Conservation (phyloP, 2,888 invertebrate species). For the Xestobium rufovillosum region DNA sequence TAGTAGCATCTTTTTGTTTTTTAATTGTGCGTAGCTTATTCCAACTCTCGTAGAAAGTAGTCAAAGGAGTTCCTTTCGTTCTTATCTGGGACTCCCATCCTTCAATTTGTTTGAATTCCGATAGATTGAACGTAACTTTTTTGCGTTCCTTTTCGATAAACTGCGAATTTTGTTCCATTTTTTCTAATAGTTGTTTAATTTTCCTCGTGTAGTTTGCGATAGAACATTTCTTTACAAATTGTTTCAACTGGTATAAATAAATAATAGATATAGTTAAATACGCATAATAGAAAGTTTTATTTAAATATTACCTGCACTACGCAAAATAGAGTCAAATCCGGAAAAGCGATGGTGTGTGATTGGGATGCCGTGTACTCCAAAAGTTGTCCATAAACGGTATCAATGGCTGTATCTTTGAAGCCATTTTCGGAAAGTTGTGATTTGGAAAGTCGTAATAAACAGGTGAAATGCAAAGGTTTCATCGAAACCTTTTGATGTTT, state of each 20-base stretch:
- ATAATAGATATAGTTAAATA: conserved; percentile 17
- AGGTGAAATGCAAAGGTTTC: conserved; percentile 82
- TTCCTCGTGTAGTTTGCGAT: conserved; percentile 75
- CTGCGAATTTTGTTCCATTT: conserved; percentile 73
- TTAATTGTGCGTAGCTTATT: conserved; percentile 63
- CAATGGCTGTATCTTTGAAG: conserved; percentile 80
- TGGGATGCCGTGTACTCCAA: conserved; percentile 69
- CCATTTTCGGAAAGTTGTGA: conserved; percentile 79
- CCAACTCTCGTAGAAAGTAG: conserved; percentile 66
- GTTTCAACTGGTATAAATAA: conserved; percentile 58
- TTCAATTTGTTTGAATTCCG: conserved; percentile 59
- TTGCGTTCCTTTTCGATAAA: conserved; percentile 71
- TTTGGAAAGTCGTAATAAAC: conserved; percentile 78
- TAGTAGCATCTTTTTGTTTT: conserved; percentile 63
- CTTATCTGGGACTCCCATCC: conserved; percentile 70
- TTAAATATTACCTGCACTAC: conserved; percentile 55
- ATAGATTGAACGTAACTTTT: conserved; percentile 60
- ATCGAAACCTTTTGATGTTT: conserved; percentile 78
- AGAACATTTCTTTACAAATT: conserved; percentile 73
- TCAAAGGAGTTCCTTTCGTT: conserved; percentile 66
- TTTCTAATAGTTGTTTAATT: conserved; percentile 77
- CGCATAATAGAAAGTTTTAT: conserved; percentile 10
- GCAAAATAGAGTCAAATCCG: conserved; percentile 71
- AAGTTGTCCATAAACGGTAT: conserved; percentile 66
- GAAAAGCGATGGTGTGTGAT: conserved; percentile 71